Conservation (phyloP, 2,797 vertebrate genomes). For the Delichon dasypus region DNA sequence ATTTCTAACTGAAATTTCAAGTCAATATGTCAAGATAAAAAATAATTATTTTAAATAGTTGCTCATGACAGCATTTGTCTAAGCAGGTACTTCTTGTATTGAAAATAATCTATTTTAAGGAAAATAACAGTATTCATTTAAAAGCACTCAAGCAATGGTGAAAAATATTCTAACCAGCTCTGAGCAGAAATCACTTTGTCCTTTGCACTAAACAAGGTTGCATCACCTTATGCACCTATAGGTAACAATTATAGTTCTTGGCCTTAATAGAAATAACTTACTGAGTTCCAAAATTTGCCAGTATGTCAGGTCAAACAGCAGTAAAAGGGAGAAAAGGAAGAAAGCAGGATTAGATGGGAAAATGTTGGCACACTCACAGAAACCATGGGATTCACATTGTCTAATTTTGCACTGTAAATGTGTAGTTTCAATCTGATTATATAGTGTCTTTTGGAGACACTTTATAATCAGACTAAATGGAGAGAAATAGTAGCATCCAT, state of each 20-base stretch:
- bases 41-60: neutral
- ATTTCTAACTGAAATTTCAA: neutral
- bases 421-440: neutral
- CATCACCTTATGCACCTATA: neutral
- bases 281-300: neutral
- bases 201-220: neutral
- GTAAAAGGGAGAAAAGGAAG: neutral
- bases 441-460: neutral
- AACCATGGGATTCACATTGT: neutral
- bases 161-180: neutral
- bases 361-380: neutral
- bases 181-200: neutral
- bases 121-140: neutral
- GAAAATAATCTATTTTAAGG: neutral
- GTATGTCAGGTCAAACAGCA: neutral
- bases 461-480: neutral
- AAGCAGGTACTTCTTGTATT: neutral
- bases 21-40: neutral
- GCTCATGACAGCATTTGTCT: neutral
- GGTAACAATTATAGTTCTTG: neutral
- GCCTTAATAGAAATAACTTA: neutral
- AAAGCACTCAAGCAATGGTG: neutral
- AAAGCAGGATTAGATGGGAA: neutral
- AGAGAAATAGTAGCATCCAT: neutral
- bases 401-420: neutral